phyloP scores from a whole-genome alignment of 2,888 invertebrate genomes.

The Melikaiella ostensackeni region DNA sequence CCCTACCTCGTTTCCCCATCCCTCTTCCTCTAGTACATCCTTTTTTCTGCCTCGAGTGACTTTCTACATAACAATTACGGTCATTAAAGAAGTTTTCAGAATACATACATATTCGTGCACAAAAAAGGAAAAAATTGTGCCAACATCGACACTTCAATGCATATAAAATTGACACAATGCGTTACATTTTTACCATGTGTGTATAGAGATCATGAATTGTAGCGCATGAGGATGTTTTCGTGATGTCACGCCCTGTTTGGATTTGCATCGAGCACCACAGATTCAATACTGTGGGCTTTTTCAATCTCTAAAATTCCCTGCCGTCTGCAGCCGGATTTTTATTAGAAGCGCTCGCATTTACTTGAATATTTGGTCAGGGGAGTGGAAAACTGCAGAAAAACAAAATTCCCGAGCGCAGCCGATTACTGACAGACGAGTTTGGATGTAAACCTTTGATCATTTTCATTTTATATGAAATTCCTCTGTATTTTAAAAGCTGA shows the following conservation, averaged over 20 bases:
- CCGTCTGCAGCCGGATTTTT: no score
- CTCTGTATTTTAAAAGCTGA: no score
- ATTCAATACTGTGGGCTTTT: no score
- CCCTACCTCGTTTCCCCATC: slow-evolving; percentile 55
- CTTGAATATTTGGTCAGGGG: no score
- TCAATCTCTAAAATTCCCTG: no score
- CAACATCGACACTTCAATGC: slow-evolving; percentile 10
- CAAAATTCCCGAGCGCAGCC: no score
- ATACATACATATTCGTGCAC: slow-evolving; percentile 29
- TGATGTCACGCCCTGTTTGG: slow-evolving; percentile 21
- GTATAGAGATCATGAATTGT: not conserved
- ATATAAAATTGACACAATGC: slow-evolving; percentile 23
- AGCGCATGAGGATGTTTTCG: slow-evolving; percentile 15
- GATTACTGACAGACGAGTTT: no score
- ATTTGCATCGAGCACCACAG: not conserved
- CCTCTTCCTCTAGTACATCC: slow-evolving; percentile 25
- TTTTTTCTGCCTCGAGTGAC: slow-evolving; percentile 40
- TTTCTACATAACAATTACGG: slow-evolving; percentile 50
- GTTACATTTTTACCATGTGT: slow-evolving; percentile 16
- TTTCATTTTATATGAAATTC: no score
- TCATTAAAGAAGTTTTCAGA: slow-evolving; percentile 46
- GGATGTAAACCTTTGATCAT: no score
- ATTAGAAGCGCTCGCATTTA: no score
- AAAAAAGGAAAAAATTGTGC: slow-evolving; percentile 15
- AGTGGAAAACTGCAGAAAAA: no score